Percentiles rank a stretch among this genome's conserved stretches.
These are phyloP conservation scores for Drosophila yooni DNA, from an alignment of 2,888 invertebrate species.

Conservation along the genomic window DNA sequence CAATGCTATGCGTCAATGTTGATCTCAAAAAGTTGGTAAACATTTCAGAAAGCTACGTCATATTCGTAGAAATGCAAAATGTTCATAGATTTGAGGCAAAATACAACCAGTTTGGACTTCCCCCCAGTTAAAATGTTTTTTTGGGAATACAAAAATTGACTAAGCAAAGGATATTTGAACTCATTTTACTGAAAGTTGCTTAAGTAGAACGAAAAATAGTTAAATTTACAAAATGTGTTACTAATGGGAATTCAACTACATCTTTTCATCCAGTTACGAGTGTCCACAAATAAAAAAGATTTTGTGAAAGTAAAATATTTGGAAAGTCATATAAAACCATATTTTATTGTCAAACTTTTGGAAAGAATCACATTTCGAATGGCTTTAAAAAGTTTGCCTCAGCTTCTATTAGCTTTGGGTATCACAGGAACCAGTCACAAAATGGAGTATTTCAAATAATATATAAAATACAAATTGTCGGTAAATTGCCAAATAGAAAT, in stretches of 20 bases:
- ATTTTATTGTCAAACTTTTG: neutral
- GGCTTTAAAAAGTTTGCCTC: neutral
- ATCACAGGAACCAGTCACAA: constrained; percentile 1
- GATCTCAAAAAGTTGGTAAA: constrained; percentile 8
- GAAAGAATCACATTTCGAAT: neutral
- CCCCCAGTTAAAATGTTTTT: constrained; percentile 7
- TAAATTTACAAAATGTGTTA: neutral
- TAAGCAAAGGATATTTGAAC: neutral
- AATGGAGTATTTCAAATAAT: constrained; percentile 10
- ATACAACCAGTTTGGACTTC: constrained; percentile 34
- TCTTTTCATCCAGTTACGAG: neutral
- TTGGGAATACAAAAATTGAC: neutral
- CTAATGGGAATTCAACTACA: neutral
- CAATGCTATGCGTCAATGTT: constrained; percentile 49
- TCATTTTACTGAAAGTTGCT: neutral
- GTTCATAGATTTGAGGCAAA: neutral
- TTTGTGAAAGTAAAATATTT: neutral
- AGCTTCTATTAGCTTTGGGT: neutral
- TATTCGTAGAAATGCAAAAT: neutral
- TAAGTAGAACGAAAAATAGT: neutral
- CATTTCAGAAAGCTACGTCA: constrained; percentile 34
- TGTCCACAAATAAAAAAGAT: neutral
- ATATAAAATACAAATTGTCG: neutral
- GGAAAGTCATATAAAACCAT: neutral
- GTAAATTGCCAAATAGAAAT: constrained; percentile 43